Base-by-base conservation (phyloP, 1,140 invertebrate genomes). In the Olivierus martensii region DNA sequence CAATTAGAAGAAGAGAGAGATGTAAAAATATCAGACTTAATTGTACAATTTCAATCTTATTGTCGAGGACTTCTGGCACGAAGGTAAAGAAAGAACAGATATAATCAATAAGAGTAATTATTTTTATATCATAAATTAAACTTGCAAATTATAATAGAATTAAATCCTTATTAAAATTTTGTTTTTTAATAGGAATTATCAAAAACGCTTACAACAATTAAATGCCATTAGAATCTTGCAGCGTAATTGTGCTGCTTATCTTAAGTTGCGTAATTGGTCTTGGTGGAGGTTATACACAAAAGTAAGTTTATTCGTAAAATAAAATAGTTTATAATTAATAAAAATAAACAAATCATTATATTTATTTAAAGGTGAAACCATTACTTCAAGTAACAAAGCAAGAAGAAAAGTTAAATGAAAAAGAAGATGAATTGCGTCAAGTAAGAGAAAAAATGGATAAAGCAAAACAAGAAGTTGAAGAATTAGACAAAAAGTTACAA, bases 221-320 rank as follows among this genome's bases (percentile, higher is more conserved):
- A 99, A 97, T 70, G 96, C 96, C n/a, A 99, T 99, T 61, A 79
- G 94, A 41, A 96, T 99, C 45, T 95, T 99, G 61, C 96, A 99
- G 71, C 78, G 96, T 57, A 99, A 99, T 72, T 99, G 95, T 72
- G 84, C 92, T 14, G 93, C 96, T 7, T 99, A 99, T 66, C 73
- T 99, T 35, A 99, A 99, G 69, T 73, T 99, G 3, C 78, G 94
- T 42, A 99, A 99, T 69, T 99, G 94, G 94, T 87, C 95, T 63
- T 98, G 94, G 94, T 99, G 94, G 94, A 72, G 95, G 61, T 73
- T 99, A 38, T 99, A 98, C 69, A 99, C 95, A 11, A 99, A 96
- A 74, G 56, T 58, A 46, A 35, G 38, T 42, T 38, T 21, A 19
- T 44, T 5, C n/a, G 12, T 15, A 45, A 15, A 49, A 35, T 19